Conservation (phyloP, 2,888 invertebrate species). For the Chaitophorus viminalis region DNA sequence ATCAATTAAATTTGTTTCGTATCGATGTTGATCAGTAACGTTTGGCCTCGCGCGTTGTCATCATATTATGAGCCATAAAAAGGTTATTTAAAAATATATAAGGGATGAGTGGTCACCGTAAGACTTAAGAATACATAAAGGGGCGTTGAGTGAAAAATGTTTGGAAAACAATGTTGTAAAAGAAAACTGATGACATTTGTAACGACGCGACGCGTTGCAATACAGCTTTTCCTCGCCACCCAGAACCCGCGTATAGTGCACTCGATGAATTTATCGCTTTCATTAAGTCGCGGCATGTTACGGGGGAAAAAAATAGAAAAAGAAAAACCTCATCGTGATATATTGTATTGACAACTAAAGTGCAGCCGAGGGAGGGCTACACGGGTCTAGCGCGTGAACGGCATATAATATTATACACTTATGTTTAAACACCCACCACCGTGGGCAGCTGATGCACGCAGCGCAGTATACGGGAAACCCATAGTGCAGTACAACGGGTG, state of each 20-base stretch:
- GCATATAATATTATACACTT: neutral
- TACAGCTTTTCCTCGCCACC: neutral
- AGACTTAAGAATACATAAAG: too few species aligned
- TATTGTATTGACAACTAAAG: neutral
- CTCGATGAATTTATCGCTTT: neutral
- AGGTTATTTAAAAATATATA: too few species aligned
- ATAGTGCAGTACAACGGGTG: neutral
- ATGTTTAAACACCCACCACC: neutral
- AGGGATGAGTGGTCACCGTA: too few species aligned
- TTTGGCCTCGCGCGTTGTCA: too few species aligned
- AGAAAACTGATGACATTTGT: neutral
- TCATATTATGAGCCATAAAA: too few species aligned
- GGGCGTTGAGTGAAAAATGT: too few species aligned
- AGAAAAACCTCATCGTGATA: neutral
- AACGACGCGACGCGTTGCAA: neutral
- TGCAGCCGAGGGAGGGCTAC: neutral
- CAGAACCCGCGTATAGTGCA: neutral
- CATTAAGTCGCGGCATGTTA: neutral
- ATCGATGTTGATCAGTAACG: too few species aligned
- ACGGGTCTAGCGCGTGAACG: neutral
- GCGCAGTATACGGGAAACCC: neutral
- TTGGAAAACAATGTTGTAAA: neutral
- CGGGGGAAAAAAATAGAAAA: neutral
- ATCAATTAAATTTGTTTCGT: too few species aligned
- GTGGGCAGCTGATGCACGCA: neutral